Evolutionary conservation across 2,113 vertebrate genomes (phyloP).

Genomic region (Sisor rabdophorus): DNA sequence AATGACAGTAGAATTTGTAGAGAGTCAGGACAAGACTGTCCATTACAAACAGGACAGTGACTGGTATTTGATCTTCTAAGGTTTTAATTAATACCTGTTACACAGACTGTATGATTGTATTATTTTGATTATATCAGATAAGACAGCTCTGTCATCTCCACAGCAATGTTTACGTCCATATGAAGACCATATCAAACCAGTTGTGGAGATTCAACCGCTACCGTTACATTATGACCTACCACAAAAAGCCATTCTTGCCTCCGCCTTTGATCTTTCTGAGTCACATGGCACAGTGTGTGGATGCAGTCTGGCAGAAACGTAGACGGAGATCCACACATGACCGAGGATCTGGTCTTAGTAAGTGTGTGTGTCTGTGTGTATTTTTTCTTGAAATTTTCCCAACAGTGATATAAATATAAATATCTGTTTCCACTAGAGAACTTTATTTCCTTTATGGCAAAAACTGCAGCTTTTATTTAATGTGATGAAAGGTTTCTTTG

Average conservation of each 20-base stretch:
- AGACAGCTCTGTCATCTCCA: not conserved
- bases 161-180: conserved; percentile 89
- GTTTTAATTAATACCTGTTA: not conserved
- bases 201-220: conserved; percentile 97
- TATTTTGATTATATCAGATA: not conserved
- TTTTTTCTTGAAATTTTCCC: not conserved
- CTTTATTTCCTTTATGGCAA: not conserved
- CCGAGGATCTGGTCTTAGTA: conserved; percentile 83
- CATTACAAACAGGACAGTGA: too few species aligned
- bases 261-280: conserved; percentile 86
- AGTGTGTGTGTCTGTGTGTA: conserved; percentile 56
- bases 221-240: conserved; percentile 93
- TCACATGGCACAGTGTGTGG: conserved; percentile 72
- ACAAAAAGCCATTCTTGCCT: conserved; percentile 88
- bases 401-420: not conserved
- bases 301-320: conserved; percentile 65
- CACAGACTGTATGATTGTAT: not conserved
- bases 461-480: not conserved
- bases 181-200: conserved; percentile 85
- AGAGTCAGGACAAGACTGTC: not conserved
- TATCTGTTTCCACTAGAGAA: not conserved
- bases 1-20: not conserved
- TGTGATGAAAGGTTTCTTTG: not conserved
- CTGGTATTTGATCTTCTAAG: not conserved
- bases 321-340: conserved; percentile 69